Evolutionary conservation across 2,888 invertebrate genomes (phyloP).

Genomic region (Drosophila cognata): DNA sequence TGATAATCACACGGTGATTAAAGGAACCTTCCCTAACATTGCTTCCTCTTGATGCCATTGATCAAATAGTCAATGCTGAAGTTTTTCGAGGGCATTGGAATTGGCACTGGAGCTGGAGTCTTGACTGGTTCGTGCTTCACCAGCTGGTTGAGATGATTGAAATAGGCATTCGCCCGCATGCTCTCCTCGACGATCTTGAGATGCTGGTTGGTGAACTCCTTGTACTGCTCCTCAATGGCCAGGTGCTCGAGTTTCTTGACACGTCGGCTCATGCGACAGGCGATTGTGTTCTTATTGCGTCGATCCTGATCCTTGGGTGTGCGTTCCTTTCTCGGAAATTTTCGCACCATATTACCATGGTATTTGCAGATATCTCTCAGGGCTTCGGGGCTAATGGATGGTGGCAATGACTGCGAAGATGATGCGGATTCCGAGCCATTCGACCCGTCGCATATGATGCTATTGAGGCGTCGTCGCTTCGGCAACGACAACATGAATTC

Average conservation of each 20-base stretch:
- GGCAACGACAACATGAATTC: constrained; percentile 39
- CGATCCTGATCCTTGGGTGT: constrained; percentile 82
- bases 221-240: constrained; percentile 80
- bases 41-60: constrained; percentile 42
- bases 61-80: constrained; percentile 73
- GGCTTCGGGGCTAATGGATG: constrained; percentile 62
- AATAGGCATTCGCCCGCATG: constrained; percentile 70
- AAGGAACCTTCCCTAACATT: constrained; percentile 7
- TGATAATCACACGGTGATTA: constrained; percentile 39
- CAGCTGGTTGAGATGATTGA: constrained; percentile 70
- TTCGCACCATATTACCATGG: constrained; percentile 82
- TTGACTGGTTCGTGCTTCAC: constrained; percentile 31
- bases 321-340: constrained; percentile 82
- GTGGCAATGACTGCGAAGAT: constrained; percentile 42
- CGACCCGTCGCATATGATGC: constrained; percentile 26
- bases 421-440: constrained; percentile 48
- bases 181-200: constrained; percentile 69
- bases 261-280: constrained; percentile 82
- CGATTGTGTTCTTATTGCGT: constrained; percentile 82
- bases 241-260: constrained; percentile 81
- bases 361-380: constrained; percentile 78
- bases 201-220: constrained; percentile 64
- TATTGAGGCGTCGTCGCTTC: constrained; percentile 55
- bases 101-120: constrained; percentile 11
- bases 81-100: constrained; percentile 36